Evolutionary conservation across 2,113 vertebrate genomes (phyloP).

Genomic region (Colossoma macropomum): DNA sequence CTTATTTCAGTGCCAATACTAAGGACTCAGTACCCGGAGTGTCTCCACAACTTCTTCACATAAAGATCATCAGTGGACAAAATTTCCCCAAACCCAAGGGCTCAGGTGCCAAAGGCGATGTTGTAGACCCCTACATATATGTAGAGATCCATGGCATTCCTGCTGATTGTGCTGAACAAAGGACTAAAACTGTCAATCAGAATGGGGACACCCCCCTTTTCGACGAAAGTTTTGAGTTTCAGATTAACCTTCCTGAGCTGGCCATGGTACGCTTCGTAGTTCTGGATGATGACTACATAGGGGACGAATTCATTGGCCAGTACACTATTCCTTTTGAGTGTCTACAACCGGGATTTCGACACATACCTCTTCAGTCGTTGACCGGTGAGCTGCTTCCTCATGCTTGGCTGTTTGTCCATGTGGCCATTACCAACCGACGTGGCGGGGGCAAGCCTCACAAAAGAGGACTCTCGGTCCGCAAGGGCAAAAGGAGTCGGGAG

Average conservation of each 20-base stretch:
- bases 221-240: constrained; percentile 98
- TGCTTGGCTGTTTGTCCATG: constrained; percentile 93
- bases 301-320: constrained; percentile 96
- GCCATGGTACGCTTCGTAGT: constrained; percentile 98
- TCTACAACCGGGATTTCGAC: constrained; percentile 95
- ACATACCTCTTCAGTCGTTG: constrained; percentile 91
- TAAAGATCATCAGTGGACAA: constrained; percentile 97
- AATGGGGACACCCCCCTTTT: constrained; percentile 97
- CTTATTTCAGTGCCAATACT: constrained; percentile 97
- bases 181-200: constrained; percentile 95
- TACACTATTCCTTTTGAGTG: constrained; percentile 98
- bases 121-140: constrained; percentile 97
- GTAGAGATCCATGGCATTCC: constrained; percentile 98
- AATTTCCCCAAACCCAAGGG: constrained; percentile 98
- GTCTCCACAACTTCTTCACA: constrained; percentile 95
- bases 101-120: constrained; percentile 95
- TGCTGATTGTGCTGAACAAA: constrained; percentile 94
- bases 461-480: constrained; percentile 93
- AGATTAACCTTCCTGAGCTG: constrained; percentile 95
- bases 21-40: constrained; percentile 97
- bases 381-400: constrained; percentile 91
- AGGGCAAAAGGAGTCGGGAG: constrained; percentile 91
- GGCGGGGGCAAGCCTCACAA: constrained; percentile 98
- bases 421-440: constrained; percentile 96
- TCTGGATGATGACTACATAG: constrained; percentile 96